phyloP scores from a whole-genome alignment of 1,140 invertebrate genomes.

The Gerris buenoi region DNA sequence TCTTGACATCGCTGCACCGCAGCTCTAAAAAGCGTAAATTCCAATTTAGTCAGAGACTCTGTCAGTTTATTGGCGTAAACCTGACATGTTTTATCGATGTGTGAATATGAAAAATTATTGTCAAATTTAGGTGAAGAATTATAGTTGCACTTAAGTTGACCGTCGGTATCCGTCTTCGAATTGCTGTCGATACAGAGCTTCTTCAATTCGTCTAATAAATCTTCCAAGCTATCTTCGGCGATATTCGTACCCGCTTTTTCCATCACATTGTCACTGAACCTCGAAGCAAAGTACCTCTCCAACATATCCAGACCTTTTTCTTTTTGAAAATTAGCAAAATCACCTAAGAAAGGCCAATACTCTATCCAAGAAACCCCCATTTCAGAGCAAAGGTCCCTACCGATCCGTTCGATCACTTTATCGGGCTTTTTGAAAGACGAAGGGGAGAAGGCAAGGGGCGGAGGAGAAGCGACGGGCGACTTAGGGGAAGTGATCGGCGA shows the following conservation, averaged over 20 bases:
- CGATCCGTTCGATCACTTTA: slow-evolving; percentile 17
- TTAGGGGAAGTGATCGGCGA: background rate
- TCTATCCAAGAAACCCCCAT: slow-evolving; percentile 71
- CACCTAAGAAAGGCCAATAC: slow-evolving; percentile 75
- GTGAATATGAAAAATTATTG: background rate
- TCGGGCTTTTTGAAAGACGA: slow-evolving; percentile 6
- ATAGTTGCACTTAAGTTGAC: no score
- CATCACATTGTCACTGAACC: no score
- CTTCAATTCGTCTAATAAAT: background rate
- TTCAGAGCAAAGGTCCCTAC: slow-evolving; percentile 54
- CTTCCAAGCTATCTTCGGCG: background rate
- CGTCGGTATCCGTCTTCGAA: no score
- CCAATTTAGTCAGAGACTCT: background rate
- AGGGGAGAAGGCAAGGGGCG: slow-evolving; percentile 5
- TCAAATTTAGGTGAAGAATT: no score
- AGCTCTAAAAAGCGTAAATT: no score
- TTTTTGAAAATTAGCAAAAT: slow-evolving; percentile 56
- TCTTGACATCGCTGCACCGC: background rate
- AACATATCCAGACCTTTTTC: slow-evolving; percentile 51
- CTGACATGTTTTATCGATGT: background rate
- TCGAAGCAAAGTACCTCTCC: slow-evolving; percentile 46
- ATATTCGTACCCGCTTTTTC: no score
- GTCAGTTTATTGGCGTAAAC: background rate
- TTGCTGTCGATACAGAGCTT: no score
- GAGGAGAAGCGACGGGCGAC: slow-evolving; percentile 4